These are phyloP conservation scores for Watersipora subatra DNA, from an alignment of 1,140 invertebrate genomes.

Conservation along the genomic window DNA sequence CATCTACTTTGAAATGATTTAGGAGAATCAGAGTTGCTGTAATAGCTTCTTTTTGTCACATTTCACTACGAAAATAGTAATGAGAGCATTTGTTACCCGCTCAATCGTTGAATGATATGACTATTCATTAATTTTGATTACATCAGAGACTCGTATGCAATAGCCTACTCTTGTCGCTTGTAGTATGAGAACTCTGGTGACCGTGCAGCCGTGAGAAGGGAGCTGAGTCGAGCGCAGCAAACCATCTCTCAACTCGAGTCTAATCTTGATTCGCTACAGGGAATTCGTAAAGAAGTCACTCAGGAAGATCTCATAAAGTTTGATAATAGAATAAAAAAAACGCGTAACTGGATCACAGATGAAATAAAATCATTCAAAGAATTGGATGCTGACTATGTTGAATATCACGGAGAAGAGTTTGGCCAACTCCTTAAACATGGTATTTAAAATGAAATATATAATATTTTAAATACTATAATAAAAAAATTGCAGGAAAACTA, in stretches of 20 bases:
- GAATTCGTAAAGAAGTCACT: neutral
- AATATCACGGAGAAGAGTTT: neutral
- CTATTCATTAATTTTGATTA: no score
- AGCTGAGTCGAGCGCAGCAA: neutral
- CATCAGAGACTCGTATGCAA: no score
- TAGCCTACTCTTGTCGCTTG: no score
- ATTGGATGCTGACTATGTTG: neutral
- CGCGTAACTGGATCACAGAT: neutral
- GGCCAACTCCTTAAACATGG: neutral
- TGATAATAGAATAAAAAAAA: neutral
- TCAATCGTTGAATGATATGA: no score
- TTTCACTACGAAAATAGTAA: no score
- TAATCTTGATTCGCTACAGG: neutral
- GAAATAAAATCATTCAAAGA: neutral
- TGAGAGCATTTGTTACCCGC: no score
- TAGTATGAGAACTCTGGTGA: neutral
- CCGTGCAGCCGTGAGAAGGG: neutral
- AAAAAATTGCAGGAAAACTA: no score
- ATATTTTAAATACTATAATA: neutral
- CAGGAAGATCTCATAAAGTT: neutral
- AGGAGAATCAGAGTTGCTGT: no score
- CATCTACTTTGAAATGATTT: no score
- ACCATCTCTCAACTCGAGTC: neutral
- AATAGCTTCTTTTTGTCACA: no score
- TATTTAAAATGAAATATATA: neutral